Conservation (phyloP, 2,797 vertebrate species). For the Mionectes olivaceus region DNA sequence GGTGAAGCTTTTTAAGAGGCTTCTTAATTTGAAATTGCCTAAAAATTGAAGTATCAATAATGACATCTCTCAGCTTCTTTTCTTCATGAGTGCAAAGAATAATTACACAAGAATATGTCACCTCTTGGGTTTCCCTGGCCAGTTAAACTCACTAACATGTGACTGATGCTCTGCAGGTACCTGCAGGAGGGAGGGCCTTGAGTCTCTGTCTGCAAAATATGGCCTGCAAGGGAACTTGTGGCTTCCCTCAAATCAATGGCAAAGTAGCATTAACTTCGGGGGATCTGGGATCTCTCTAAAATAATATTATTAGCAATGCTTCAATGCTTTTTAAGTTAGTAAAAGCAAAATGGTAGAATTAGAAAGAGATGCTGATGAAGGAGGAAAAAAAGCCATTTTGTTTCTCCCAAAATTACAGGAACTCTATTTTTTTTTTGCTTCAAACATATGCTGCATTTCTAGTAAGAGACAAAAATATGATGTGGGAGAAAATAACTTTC, state of each 20-base stretch:
- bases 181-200: neutral
- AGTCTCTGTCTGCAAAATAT: neutral
- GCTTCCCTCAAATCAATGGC: neutral
- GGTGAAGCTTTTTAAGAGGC: neutral
- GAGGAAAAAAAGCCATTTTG: neutral
- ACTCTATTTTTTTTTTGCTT: neutral
- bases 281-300: conserved; percentile 39
- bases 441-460: conserved; percentile 7
- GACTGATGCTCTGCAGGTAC: neutral
- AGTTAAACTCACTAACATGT: neutral
- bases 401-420: conserved; percentile 19
- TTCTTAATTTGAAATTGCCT: neutral
- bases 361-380: neutral
- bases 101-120: neutral
- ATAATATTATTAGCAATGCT: conserved; percentile 28
- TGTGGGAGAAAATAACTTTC: conserved; percentile 59
- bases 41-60: neutral
- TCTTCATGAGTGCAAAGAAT: neutral
- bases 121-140: neutral
- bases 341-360: conserved; percentile 34
- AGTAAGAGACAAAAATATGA: conserved; percentile 52
- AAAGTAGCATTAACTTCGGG: neutral
- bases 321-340: conserved; percentile 6
- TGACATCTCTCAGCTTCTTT: neutral
- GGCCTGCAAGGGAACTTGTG: neutral